Evolutionary conservation across 2,113 vertebrate species (phyloP).

Genomic region (Oryzias celebensis): DNA sequence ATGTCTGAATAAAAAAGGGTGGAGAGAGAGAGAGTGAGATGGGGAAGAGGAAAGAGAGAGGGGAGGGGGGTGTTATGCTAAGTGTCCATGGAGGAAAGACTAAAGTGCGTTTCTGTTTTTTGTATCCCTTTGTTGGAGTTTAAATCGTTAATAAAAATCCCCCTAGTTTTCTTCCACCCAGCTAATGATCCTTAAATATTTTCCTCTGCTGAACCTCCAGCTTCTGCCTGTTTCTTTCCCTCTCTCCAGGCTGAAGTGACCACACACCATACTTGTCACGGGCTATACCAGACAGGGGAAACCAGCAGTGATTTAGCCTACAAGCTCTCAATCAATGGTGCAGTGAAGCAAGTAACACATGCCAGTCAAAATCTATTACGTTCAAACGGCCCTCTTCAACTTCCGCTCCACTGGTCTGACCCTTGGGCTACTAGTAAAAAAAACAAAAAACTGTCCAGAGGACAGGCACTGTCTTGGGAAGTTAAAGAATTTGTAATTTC

Average conservation of each 20-base stretch:
- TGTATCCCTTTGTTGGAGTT: slow-evolving; percentile 10
- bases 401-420: slow-evolving; percentile 85
- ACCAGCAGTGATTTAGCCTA: slow-evolving; percentile 91
- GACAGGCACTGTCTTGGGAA: slow-evolving; percentile 63
- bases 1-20: slow-evolving; percentile 60
- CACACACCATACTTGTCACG: slow-evolving; percentile 77
- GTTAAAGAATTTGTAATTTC: slow-evolving; percentile 11
- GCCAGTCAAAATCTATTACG: slow-evolving; percentile 89
- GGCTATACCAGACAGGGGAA: slow-evolving; percentile 73
- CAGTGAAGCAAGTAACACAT: slow-evolving; percentile 85
- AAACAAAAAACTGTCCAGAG: slow-evolving; percentile 69
- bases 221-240: slow-evolving; percentile 6
- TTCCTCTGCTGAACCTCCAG: slow-evolving; percentile 7
- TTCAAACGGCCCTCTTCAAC: slow-evolving; percentile 83
- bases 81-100: slow-evolving; percentile 60
- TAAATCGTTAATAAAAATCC: not conserved
- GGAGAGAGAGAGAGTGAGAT: slow-evolving; percentile 44
- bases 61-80: slow-evolving; percentile 58
- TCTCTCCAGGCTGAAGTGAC: slow-evolving; percentile 62
- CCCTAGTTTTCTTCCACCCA: not conserved
- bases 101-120: slow-evolving; percentile 38
- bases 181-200: slow-evolving; percentile 17
- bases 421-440: slow-evolving; percentile 78
- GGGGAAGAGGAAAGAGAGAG: slow-evolving; percentile 29
- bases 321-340: slow-evolving; percentile 88